Percentiles rank a stretch among this genome's conserved stretches.
phyloP scores from a whole-genome alignment of 2,888 invertebrate species.

The Terebella lapidaria region DNA sequence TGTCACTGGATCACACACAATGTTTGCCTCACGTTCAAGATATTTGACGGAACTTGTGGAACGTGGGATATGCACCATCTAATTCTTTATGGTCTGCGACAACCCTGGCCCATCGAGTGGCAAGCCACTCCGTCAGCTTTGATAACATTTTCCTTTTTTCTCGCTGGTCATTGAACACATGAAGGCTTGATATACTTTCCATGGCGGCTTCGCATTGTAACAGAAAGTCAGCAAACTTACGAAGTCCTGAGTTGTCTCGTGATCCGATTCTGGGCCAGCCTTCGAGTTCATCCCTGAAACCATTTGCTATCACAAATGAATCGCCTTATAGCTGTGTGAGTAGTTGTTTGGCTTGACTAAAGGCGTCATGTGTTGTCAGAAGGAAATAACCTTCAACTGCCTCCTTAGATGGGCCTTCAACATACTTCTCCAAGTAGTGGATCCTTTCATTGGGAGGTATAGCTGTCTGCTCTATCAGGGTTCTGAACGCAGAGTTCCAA shows the following conservation, averaged over 20 bases:
- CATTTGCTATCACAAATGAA: slow-evolving; percentile 18
- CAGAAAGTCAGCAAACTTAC: slow-evolving; percentile 20
- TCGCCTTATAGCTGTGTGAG: slow-evolving; percentile 23
- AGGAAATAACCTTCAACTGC: slow-evolving; percentile 25
- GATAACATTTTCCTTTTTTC: slow-evolving; percentile 19
- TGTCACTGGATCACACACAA: slow-evolving; percentile 24
- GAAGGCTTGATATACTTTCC: neutral
- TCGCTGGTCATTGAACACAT: neutral
- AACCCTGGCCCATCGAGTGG: slow-evolving; percentile 14
- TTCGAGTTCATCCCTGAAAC: slow-evolving; percentile 21
- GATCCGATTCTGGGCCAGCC: slow-evolving; percentile 16
- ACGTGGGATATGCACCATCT: slow-evolving; percentile 11
- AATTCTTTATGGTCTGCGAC: slow-evolving; percentile 12
- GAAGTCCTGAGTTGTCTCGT: slow-evolving; percentile 14
- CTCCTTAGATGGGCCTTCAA: slow-evolving; percentile 20
- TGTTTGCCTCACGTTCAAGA: slow-evolving; percentile 18
- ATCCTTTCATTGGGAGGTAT: slow-evolving; percentile 19
- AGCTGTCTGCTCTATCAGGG: slow-evolving; percentile 11
- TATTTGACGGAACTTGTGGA: slow-evolving; percentile 19
- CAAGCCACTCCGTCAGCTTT: slow-evolving; percentile 23
- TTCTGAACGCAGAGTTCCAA: slow-evolving; percentile 24
- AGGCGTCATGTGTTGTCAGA: slow-evolving; percentile 13
- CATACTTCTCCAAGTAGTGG: slow-evolving; percentile 23
- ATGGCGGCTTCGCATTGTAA: slow-evolving; percentile 19
- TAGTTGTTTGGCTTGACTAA: slow-evolving; percentile 16